Evolutionary conservation across 2,113 vertebrate species (phyloP).

Genomic region (Cygnus buccinator): DNA sequence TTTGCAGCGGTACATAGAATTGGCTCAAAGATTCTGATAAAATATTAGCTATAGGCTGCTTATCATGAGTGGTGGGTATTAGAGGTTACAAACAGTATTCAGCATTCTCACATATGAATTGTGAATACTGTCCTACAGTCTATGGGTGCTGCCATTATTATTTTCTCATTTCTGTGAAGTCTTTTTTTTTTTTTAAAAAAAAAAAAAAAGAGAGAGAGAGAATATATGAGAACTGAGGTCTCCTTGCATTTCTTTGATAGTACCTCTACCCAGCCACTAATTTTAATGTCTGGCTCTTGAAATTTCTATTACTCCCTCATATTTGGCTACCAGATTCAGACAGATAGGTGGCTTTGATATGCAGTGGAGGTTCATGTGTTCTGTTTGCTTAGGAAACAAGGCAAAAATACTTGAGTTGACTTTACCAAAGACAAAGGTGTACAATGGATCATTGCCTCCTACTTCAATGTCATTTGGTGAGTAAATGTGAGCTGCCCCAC

Average conservation of each 20-base stretch:
- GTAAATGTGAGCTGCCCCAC: neutral
- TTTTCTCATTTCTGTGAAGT: neutral
- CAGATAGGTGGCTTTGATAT: neutral
- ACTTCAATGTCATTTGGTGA: neutral
- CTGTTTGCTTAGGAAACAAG: neutral
- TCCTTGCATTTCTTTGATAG: neutral
- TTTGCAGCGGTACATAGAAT: neutral
- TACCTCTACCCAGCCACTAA: neutral
- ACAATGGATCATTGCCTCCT: neutral
- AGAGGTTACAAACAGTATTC: neutral
- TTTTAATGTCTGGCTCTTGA: neutral
- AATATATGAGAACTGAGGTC: neutral
- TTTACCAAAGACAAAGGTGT: neutral
- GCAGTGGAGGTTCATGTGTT: accelerated
- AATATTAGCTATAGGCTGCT: neutral
- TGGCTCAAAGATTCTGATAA: neutral
- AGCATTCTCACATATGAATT: neutral
- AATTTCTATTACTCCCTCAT: neutral
- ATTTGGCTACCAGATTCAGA: neutral
- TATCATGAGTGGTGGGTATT: neutral
- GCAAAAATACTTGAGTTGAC: neutral
- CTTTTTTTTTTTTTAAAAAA: neutral
- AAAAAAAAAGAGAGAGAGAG: neutral
- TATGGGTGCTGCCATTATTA: neutral
- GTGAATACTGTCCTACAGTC: neutral